A percentile compares a stretch with the other conserved stretches of the same genome.
These are phyloP conservation scores for Eulimnadia texana DNA, from an alignment of 1,140 invertebrate genomes.

Conservation along the genomic window DNA sequence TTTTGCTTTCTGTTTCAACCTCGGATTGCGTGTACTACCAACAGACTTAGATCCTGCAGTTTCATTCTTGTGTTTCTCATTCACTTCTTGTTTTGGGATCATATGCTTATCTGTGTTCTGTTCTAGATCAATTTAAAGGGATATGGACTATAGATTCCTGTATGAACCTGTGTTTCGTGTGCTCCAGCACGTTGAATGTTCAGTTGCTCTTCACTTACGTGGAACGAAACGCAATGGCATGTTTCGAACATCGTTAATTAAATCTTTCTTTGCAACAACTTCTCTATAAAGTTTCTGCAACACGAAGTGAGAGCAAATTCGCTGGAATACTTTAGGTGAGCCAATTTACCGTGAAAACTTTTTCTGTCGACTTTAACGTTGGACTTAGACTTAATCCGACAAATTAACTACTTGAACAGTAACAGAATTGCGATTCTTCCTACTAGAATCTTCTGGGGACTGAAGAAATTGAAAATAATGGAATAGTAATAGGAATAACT, in stretches of 20 bases:
- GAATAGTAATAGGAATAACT: slow-evolving; percentile 29
- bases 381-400: background rate
- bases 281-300: slow-evolving; percentile 25
- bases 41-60: slow-evolving; percentile 26
- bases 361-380: background rate
- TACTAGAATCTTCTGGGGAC: slow-evolving; percentile 24
- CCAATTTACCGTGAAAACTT: slow-evolving; percentile 27
- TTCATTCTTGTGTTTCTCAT: slow-evolving; percentile 28
- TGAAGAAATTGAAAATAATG: slow-evolving; percentile 28
- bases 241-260: background rate
- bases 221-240: too few species aligned
- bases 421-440: slow-evolving; percentile 25
- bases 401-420: slow-evolving; percentile 25
- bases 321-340: slow-evolving; percentile 23
- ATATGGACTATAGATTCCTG: too few species aligned
- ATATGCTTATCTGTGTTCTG: too few species aligned
- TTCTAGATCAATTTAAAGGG: too few species aligned
- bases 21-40: slow-evolving; percentile 23
- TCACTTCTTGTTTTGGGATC: too few species aligned
- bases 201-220: too few species aligned
- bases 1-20: slow-evolving; percentile 26
- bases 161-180: background rate
- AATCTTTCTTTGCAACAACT: slow-evolving; percentile 21
- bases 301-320: slow-evolving; percentile 21
- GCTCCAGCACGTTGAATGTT: too few species aligned